phyloP scores from a whole-genome alignment of 2,113 vertebrate species.

The Danionella cerebrum region DNA sequence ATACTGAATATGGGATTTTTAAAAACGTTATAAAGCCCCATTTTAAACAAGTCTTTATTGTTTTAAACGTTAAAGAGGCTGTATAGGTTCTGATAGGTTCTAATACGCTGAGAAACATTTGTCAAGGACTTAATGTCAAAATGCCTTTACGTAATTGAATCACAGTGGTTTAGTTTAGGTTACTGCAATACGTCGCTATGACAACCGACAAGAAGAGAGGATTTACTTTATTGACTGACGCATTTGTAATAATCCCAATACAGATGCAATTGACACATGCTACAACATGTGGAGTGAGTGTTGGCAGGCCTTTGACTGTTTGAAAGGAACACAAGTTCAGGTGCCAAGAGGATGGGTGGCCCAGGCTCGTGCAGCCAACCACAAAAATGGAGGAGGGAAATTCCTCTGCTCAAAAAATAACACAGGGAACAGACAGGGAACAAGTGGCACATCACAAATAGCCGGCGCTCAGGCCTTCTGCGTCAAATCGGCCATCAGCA shows the following conservation, averaged over 20 bases:
- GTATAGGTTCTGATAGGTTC: too few species aligned
- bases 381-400: conserved; percentile 25
- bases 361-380: neutral
- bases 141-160: too few species aligned
- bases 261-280: neutral
- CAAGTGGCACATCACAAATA: conserved; percentile 63
- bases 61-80: too few species aligned
- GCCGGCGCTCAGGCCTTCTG: conserved; percentile 46
- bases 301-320: neutral
- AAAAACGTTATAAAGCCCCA: too few species aligned
- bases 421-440: conserved; percentile 46
- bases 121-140: too few species aligned
- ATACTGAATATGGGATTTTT: too few species aligned
- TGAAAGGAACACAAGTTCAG: neutral
- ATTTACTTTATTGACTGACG: neutral
- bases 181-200: too few species aligned
- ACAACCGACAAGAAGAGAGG: neutral
- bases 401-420: conserved; percentile 35
- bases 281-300: neutral
- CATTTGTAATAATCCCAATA: neutral
- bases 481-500: conserved; percentile 54
- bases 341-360: neutral
- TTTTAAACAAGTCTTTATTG: too few species aligned
- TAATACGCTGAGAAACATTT: too few species aligned
- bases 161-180: too few species aligned